Evolutionary conservation across 2,797 vertebrate genomes (phyloP).

Genomic region (Notoglanidium macrostoma): DNA sequence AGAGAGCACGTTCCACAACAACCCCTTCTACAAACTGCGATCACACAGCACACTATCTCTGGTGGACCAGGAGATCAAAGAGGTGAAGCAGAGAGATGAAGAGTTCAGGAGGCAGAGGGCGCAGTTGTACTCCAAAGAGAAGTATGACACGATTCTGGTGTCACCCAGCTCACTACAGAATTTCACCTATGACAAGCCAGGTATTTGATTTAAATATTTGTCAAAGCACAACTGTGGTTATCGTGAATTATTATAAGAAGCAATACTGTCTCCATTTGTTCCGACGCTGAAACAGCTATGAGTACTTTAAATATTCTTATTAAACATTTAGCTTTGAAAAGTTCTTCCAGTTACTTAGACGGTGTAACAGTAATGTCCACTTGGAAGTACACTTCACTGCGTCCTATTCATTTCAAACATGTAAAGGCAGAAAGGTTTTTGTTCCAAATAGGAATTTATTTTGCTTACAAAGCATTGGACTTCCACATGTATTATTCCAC

Average conservation of each 20-base stretch:
- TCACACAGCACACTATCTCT: conserved; percentile 79
- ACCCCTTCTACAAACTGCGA: conserved; percentile 82
- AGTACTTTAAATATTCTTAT: not conserved
- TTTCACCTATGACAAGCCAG: conserved; percentile 53
- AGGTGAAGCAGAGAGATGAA: conserved; percentile 78
- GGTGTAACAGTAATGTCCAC: not conserved
- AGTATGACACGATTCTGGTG: conserved; percentile 62
- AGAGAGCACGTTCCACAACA: conserved; percentile 78
- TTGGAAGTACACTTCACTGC: not conserved
- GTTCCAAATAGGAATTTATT: not conserved
- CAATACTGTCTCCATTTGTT: not conserved
- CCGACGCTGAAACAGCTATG: not conserved
- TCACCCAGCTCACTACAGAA: conserved; percentile 71
- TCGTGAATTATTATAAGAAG: not conserved
- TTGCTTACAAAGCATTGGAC: not conserved
- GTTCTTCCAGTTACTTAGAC: not conserved
- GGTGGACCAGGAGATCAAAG: conserved; percentile 79
- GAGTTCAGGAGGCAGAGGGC: conserved; percentile 77
- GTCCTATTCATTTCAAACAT: not conserved
- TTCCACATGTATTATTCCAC: no score
- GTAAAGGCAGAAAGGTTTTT: not conserved
- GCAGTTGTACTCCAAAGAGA: conserved; percentile 68
- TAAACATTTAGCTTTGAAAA: not conserved
- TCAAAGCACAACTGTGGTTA: not conserved
- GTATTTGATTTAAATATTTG: conserved; percentile 20